phyloP scores from a whole-genome alignment of 2,797 vertebrate species.

The Phataginus tetradactyla region DNA sequence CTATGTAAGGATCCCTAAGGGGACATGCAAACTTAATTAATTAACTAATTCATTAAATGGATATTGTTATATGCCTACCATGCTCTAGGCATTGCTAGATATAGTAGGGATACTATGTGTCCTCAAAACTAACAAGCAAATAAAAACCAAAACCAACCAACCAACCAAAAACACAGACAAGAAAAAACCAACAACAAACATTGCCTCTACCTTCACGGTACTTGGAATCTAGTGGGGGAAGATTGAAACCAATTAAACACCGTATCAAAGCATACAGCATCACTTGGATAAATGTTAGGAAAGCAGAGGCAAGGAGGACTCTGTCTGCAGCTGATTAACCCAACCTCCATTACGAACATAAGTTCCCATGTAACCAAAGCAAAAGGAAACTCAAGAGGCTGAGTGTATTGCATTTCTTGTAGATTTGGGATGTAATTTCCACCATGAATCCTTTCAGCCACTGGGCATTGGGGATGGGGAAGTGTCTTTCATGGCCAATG shows the following conservation, averaged over 20 bases:
- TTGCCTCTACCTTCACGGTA: neutral
- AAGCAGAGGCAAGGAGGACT: neutral
- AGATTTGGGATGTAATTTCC: conserved; percentile 47
- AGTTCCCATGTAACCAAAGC: conserved; percentile 62
- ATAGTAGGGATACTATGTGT: neutral
- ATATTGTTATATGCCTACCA: neutral
- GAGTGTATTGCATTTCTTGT: neutral
- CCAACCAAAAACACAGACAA: neutral
- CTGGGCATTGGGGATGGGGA: neutral
- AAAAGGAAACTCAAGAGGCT: neutral
- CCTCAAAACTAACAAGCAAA: neutral
- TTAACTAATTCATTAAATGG: neutral
- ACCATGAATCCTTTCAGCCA: conserved; percentile 39
- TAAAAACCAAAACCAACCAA: neutral
- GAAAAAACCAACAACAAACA: neutral
- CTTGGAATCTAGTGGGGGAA: conserved; percentile 14
- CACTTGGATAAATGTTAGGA: conserved; percentile 44
- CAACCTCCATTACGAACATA: conserved; percentile 63
- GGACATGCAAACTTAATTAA: neutral
- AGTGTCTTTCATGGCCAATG: conserved; percentile 5
- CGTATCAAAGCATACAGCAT: conserved; percentile 15
- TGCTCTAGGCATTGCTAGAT: neutral
- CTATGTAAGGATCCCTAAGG: neutral
- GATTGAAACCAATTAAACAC: conserved; percentile 45
- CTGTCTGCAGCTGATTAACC: conserved; percentile 47